Conservation (phyloP, 2,797 vertebrate genomes). For the Onychomys arenicola region DNA sequence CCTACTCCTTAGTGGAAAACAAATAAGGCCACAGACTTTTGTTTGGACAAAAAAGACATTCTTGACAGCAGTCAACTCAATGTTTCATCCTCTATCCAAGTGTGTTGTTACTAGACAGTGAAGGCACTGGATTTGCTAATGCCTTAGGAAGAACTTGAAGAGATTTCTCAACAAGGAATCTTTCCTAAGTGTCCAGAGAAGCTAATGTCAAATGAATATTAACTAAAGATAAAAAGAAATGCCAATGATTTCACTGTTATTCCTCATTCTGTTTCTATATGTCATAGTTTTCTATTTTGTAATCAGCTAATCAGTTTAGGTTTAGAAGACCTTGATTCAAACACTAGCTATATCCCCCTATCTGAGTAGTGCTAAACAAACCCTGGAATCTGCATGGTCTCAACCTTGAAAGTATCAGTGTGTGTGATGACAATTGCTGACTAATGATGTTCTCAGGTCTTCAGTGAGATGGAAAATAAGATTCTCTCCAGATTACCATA, state of each 20-base stretch:
- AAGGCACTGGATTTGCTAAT: background rate
- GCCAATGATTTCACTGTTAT: background rate
- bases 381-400: background rate
- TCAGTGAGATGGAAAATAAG: background rate
- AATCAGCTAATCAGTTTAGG: background rate
- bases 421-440: background rate
- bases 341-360: background rate
- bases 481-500: background rate
- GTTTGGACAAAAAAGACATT: background rate
- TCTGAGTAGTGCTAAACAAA: background rate
- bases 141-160: background rate
- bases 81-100: background rate
- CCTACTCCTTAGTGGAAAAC: background rate
- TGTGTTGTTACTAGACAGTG: background rate
- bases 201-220: background rate
- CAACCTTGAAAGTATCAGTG: background rate
- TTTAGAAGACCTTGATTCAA: constrained; percentile 1
- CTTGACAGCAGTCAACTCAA: background rate
- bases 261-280: background rate
- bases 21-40: background rate
- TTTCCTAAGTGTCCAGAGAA: background rate
- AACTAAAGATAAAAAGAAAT: background rate
- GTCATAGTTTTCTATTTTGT: background rate
- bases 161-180: background rate
- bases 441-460: background rate